Evolutionary conservation across 2,888 invertebrate species (phyloP), one percentile per base, ranked within the genome.

Genomic region (Cerastis leucographa): DNA sequence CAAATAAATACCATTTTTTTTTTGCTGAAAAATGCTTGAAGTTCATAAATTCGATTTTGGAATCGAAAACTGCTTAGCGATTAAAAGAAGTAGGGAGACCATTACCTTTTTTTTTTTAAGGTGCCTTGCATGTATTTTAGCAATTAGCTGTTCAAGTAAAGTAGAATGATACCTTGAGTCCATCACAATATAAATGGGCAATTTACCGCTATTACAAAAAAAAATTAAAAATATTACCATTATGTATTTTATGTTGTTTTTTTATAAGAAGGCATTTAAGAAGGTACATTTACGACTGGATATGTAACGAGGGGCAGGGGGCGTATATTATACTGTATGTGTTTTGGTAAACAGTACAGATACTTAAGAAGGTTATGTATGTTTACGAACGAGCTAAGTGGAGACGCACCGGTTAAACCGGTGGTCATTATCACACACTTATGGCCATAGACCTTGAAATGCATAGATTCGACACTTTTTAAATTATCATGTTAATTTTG

Each of bases 371-470:
- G 61, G 5, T 61, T 22, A 17, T 4, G 42, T 42, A 42, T 64
- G n/a, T 64, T 7, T 42, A 42, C 42, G 42, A 64, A n/a, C 17
- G 2, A 17, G 64, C 42, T 44, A 64, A 54, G 54, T 69, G 40
- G 25, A 54, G 62, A 35, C 22, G 54, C 71, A 54, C 74, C 44
- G 49, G 78, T 74, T 66, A 8, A 62, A 75, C 75, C 65, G 35
- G 75, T 71, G 35, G 75, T 74, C 73, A 71, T 76, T 81, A 80
- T 19, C 70, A 11, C 71, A n/a, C 51, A 54, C 25, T 70, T 35
- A 59, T 7, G 22, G 1, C 61, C 80, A 80, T 29, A 83, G 83
- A 83, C 40, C 44, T 35, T 6, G 2, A 14, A 69, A 66, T 4
- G 6, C 14, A 22, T 62, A 80, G 80, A 81, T 9, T 14, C 2